A percentile compares a stretch with the other conserved stretches of the same genome.
These are phyloP conservation scores for Perdita meconis DNA, from an alignment of 2,888 invertebrate species.

Conservation along the genomic window DNA sequence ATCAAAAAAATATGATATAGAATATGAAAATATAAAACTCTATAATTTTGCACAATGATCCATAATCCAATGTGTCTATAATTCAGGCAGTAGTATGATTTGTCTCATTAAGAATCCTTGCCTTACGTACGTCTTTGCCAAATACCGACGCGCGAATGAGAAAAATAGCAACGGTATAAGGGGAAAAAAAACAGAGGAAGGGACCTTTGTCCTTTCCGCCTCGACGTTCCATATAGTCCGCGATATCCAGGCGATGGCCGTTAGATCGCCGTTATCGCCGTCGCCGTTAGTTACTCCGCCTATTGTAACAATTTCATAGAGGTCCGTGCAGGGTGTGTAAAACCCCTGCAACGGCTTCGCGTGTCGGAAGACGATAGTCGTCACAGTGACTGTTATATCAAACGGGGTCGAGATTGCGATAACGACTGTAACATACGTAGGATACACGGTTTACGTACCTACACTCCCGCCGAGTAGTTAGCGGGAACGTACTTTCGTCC, in stretches of 20 bases:
- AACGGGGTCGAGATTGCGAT: conserved; percentile 80
- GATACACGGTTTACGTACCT: conserved; percentile 75
- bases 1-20: too few relatives aligned
- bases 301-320: conserved; percentile 74
- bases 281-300: conserved; percentile 71
- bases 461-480: conserved; percentile 61
- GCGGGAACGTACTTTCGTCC: conserved; percentile 64
- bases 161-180: not conserved
- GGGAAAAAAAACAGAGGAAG: not conserved
- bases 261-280: conserved; percentile 68
- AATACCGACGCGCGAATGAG: not conserved
- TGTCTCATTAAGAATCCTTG: too few relatives aligned
- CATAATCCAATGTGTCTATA: too few relatives aligned
- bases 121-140: too few relatives aligned
- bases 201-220: conserved; percentile 47
- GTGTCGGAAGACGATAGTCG: conserved; percentile 81
- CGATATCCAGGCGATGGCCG: conserved; percentile 57
- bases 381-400: conserved; percentile 83
- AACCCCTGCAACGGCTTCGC: conserved; percentile 75
- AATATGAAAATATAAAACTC: too few relatives aligned
- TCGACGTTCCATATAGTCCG: conserved; percentile 35
- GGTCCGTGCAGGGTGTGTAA: conserved; percentile 65
- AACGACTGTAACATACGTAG: conserved; percentile 78
- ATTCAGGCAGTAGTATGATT: too few relatives aligned
- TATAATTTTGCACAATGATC: too few relatives aligned